Evolutionary conservation across 2,797 vertebrate genomes (phyloP), one percentile per base, ranked within the genome.

Genomic region (Platalea minor): DNA sequence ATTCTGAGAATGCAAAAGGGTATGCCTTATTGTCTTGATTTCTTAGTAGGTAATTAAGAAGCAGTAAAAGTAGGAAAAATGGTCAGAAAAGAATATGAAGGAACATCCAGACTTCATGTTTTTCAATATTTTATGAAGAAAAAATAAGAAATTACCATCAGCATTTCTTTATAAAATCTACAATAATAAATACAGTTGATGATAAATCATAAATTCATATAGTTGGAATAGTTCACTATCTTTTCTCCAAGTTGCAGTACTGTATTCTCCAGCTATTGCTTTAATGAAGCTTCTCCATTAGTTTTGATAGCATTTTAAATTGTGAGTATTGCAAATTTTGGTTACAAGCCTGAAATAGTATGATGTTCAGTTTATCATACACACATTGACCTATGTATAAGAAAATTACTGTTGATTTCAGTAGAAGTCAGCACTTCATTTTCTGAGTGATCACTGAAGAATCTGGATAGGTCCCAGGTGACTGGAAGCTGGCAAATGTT

Each of bases 1-100:
- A 98, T 83, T 90, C 14, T 79, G 96, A 97, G 96, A 98, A 96
- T 84, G 83, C 57, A 85, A 97, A 98, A 98, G 97, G 94, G 94
- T 97, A 97, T 95, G 82, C 53, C 93, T 97, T 97, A 95, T 97
- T 97, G 97, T 91, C 63, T 96, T 95, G 90, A 89, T 95, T 95
- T 89, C 89, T 88, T 94, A 83, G 43, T 74, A 95, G 75, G 84
- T 82, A 97, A 97, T 97, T 97, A 97, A 94, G 28, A 95, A 82
- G 12, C 19, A 61, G 43, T 39, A 70, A 91, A 96, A 64, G n/a
- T 19, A 64, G 25, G 6, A 35, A 73, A 75, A 65, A 41, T 5
- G 0, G 10, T 69, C 20, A 37, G 45, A 68, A 72, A 68, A 70
- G 1, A 23, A 39, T 21, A 33, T 3, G 28, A 86, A 41, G 23